Base-by-base conservation (phyloP, 2,888 invertebrate species). In the Nomada hirtipes region DNA sequence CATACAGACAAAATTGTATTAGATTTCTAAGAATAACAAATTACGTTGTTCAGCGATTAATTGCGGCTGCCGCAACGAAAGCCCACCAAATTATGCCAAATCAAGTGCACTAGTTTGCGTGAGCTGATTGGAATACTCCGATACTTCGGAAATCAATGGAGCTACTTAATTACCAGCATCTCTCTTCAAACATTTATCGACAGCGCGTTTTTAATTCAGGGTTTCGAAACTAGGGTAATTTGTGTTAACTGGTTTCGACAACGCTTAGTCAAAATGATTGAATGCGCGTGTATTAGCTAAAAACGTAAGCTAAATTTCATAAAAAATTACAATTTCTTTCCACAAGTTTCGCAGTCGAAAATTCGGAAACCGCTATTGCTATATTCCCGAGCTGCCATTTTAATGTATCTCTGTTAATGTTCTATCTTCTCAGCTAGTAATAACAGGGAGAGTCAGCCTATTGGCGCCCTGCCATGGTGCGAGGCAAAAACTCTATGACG, bases 401-500 rank as follows among this genome's bases (percentile, higher is more conserved):
- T 68, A 63, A 68, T 63, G 69, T 76, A 61, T 57, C 63, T 29
- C 63, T 44, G 57, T 72, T 77, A 77, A 69, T 57, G 76, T 7
- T 64, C 29, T 29, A 76, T 69, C 60, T 71, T 79, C 74, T 55
- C 52, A 18, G 29, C 26, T 20, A 42, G 61, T 76, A 74, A 86
- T 86, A 78, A 82, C 69, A 60, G 29, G 61, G 61, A 36, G 61
- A 57, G 74, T 73, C 53, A 59, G 23, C 74, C 68, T 72, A 86
- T 86, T 86, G 86, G 86, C 84, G 64, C 69, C 20, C 29, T 74
- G 82, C 74, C 84, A 82, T 55, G 52, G 63, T 57, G 55, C 60
- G 44, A 29, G 42, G 64, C 82, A 84, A 86, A 86, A 86, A 79
- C 18, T 77, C 10, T 61, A 72, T 83, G 84, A 86, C 82, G 70